phyloP scores from a whole-genome alignment of 2,113 vertebrate genomes.

The human region GRCh38 chr14:55119001-55119500 shows the following conservation, averaged over 20 bases:
- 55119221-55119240: not conserved
- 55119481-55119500: not conserved
- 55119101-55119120: not conserved
- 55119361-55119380: slow-evolving; percentile 14
- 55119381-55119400: not conserved
- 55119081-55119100: not conserved
- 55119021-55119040: not conserved
- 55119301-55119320: not conserved
- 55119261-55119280: not conserved
- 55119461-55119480: not conserved
- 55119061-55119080: not conserved
- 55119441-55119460: not conserved
- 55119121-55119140: not conserved
- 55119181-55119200: not conserved
- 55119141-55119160: not conserved
- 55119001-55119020: not conserved
- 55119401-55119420: not conserved
- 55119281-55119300: not conserved
- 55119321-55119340: not conserved
- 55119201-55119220: not conserved
- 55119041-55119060: not conserved
- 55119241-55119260: not conserved
- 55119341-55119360: not conserved
- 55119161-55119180: not conserved
- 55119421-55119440: not conserved